Evolutionary conservation across 2,113 vertebrate species (phyloP), one percentile per base, ranked within the genome.

Genomic region (Baryphthengus martii): DNA sequence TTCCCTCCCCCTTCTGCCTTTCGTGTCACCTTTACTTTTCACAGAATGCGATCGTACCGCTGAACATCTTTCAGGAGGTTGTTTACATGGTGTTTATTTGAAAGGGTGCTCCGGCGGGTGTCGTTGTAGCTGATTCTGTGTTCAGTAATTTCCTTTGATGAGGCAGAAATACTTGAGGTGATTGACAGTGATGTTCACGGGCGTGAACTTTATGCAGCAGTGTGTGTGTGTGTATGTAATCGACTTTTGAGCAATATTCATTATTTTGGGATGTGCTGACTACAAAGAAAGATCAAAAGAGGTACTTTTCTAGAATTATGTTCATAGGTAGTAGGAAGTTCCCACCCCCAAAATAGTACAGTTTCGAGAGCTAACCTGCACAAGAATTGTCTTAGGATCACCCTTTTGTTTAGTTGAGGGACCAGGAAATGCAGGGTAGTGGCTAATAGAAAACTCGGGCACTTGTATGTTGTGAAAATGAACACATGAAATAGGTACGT

Each of bases 41-140:
- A 50, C 45, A 72, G 78, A 61, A 59, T 6, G 18, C 55, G 62
- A 7, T 35, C 28, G 71, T 39, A 53, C 50, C 5, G 3, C 63
- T 63, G 62, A 94, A 74, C 2, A 7, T 67, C 61, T 56, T 79
- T 84, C 85, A 66, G 79, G 85, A 86, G 62, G 58, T 73, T 86
- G 85, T 93, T 94, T 94, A 90, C 81, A 83, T 70, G 45, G n/a
- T 81, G 80, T 94, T 94, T 87, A 74, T 89, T 86, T 95, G 80
- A 88, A 85, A 87, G 90, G 18, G 39, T 16, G 28, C 79, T 90
- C 29, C 72, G 53, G 63, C 1, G 11, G 29, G 66, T 95, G 89
- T 96, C 90, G 65, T 80, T 88, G 92, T n/a, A 35, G 67, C 80
- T 70, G 91, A 58, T 83, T 74, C 80, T 55, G 23, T 84, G 88